Conservation (phyloP, 1,140 invertebrate species). For the Papilio glaucus region DNA sequence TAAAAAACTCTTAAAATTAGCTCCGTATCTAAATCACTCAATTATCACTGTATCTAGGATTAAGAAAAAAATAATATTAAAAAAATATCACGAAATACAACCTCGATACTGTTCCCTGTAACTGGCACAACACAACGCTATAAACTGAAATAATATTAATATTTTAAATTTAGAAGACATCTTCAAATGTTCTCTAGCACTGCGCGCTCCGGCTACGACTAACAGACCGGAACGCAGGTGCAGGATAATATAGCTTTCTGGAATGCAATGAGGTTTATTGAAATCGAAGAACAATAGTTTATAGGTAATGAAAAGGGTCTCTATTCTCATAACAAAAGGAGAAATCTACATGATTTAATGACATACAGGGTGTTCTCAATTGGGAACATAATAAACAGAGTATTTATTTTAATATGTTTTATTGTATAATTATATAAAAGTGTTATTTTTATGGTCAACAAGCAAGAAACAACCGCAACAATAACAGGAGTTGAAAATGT, state of each 20-base stretch:
- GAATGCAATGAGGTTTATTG: conserved; percentile 12
- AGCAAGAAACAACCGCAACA: no score
- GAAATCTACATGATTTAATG: conserved; percentile 6
- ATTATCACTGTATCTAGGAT: no score
- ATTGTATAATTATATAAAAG: neutral
- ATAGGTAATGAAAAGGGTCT: conserved; percentile 16
- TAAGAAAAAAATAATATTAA: neutral
- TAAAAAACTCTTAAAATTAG: no score
- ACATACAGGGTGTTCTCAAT: neutral
- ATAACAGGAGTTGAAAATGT: no score
- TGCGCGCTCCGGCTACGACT: neutral
- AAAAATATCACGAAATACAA: conserved; percentile 9
- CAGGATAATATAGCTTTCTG: conserved; percentile 22
- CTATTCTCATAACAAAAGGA: conserved; percentile 17
- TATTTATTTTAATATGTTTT: neutral
- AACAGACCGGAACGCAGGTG: neutral
- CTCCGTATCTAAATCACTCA: no score
- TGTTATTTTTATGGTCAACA: neutral
- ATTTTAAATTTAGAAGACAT: conserved; percentile 33
- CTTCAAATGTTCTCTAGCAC: neutral
- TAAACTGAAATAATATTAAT: conserved; percentile 8
- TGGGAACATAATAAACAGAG: neutral
- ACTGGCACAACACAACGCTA: conserved; percentile 9
- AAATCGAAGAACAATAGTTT: conserved; percentile 17
- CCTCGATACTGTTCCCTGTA: conserved; percentile 35